These are phyloP conservation scores for Spinibarbus caldwelli DNA, from an alignment of 2,797 vertebrate species.

Conservation along the genomic window DNA sequence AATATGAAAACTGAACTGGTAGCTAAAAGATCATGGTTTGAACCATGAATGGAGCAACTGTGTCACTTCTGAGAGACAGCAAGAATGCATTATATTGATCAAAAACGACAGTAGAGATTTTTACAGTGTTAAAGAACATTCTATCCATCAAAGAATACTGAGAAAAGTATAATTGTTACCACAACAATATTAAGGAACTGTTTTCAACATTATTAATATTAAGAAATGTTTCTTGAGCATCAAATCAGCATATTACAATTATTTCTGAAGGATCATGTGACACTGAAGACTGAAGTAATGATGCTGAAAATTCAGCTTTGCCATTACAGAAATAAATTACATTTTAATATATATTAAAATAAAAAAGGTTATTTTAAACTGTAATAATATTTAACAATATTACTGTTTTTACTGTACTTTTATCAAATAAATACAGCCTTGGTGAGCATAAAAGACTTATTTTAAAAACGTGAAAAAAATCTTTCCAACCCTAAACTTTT, in stretches of 20 bases:
- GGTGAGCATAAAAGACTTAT: not conserved
- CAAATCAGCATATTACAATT: not conserved
- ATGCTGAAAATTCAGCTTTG: not conserved
- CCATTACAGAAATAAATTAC: not conserved
- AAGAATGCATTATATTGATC: not conserved
- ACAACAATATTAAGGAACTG: not conserved
- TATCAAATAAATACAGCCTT: not conserved
- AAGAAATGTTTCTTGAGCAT: not conserved
- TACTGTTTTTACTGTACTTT: not conserved
- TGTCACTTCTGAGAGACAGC: constrained; percentile 2
- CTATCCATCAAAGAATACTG: not conserved
- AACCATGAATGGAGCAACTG: not conserved
- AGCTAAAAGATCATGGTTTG: not conserved
- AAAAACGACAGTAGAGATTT: not conserved
- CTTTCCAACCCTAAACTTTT: not conserved
- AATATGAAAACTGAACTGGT: not conserved
- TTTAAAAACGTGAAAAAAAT: not conserved
- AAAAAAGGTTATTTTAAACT: not conserved
- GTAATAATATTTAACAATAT: not conserved
- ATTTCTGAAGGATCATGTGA: not conserved
- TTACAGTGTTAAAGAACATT: not conserved
- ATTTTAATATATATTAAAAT: not conserved
- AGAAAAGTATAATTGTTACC: not conserved
- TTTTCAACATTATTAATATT: not conserved
- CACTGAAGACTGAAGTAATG: not conserved